These are phyloP conservation scores for Scomberomorus guttatus DNA, from an alignment of 2,797 vertebrate species.

Conservation along the genomic window DNA sequence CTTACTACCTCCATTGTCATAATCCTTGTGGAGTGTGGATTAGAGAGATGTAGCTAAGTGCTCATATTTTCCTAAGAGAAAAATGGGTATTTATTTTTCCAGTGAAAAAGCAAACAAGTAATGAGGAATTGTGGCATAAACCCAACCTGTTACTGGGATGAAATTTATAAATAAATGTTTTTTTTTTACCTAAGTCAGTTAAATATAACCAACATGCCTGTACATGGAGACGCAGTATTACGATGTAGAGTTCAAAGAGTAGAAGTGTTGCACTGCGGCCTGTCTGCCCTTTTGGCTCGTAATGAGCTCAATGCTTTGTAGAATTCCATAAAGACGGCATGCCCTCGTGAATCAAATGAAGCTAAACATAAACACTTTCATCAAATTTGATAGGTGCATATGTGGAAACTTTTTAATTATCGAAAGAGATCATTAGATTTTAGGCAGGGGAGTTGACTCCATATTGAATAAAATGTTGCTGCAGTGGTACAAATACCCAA, in stretches of 20 bases:
- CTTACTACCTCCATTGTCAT: slow-evolving; percentile 79
- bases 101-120: slow-evolving; percentile 46
- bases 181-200: slow-evolving; percentile 9
- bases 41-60: slow-evolving; percentile 82
- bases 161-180: slow-evolving; percentile 28
- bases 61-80: slow-evolving; percentile 76
- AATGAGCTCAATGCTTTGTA: neutral
- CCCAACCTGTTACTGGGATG: neutral
- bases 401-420: neutral
- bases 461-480: slow-evolving; percentile 12
- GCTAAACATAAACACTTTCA: slow-evolving; percentile 3
- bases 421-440: slow-evolving; percentile 14
- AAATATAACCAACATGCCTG: slow-evolving; percentile 1
- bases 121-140: slow-evolving; percentile 32
- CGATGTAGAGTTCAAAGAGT: slow-evolving; percentile 4
- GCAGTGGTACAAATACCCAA: slow-evolving; percentile 9
- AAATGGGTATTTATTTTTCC: slow-evolving; percentile 71
- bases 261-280: neutral
- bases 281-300: neutral
- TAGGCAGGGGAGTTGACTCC: neutral
- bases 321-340: neutral
- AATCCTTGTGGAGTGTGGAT: slow-evolving; percentile 85
- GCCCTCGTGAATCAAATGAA: neutral
- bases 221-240: neutral
- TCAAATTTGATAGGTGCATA: neutral